Evolutionary conservation across 30 jellyfish, hydroid and myxozoan species (phyloP).

Genomic region (Turritopsis dohrnii): DNA sequence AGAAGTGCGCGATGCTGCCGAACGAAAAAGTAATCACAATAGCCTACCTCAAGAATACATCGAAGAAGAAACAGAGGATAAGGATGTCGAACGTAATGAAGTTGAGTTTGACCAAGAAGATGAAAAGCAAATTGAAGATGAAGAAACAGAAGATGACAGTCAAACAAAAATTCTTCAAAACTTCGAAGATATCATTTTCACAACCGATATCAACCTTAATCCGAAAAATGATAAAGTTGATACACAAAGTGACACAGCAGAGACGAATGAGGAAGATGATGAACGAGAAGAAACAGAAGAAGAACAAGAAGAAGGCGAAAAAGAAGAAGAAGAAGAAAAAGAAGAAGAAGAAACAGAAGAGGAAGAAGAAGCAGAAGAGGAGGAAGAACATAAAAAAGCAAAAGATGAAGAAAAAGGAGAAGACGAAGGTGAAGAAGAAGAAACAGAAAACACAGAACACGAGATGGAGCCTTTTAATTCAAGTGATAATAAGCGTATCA

Average conservation of each 20-base stretch:
- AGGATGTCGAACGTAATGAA: not conserved
- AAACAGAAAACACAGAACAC: too few relatives aligned
- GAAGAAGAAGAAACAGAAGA: not conserved
- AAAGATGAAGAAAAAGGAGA: not conserved
- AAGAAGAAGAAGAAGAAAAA: slow-evolving; percentile 8
- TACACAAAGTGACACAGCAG: not conserved
- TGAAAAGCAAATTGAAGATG: not conserved
- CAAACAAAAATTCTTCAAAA: too few relatives aligned
- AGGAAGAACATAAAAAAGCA: not conserved
- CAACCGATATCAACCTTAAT: not conserved
- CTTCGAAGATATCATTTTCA: not conserved
- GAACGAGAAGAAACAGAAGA: not conserved
- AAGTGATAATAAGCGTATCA: too few relatives aligned
- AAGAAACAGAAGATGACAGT: not conserved
- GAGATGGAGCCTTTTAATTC: too few relatives aligned
- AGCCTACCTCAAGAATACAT: not conserved
- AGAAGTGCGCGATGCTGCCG: not conserved
- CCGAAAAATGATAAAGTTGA: not conserved
- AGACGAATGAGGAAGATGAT: not conserved
- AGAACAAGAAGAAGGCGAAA: not conserved
- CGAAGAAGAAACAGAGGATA: not conserved
- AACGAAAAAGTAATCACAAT: not conserved
- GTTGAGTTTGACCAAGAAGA: not conserved
- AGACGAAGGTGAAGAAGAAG: too few relatives aligned
- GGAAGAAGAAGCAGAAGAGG: not conserved